phyloP scores from a whole-genome alignment of 2,888 invertebrate genomes.

The Zygogramma bicolorata region DNA sequence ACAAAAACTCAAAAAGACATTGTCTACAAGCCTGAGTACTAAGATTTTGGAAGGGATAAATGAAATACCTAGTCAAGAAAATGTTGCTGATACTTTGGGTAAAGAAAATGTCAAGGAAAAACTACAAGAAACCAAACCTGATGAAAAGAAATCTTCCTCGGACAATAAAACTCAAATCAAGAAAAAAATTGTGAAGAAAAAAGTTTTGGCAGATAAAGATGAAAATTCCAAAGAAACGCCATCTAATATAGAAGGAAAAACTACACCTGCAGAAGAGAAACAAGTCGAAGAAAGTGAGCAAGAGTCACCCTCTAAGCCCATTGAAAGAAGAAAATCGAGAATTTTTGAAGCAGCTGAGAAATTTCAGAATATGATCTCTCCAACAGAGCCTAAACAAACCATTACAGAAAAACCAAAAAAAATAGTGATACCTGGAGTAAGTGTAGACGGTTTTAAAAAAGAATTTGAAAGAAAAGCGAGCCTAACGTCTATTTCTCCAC shows the following conservation, averaged over 20 bases:
- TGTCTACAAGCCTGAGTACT: constrained; percentile 52
- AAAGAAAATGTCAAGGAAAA: constrained; percentile 56
- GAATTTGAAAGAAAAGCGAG: constrained; percentile 87
- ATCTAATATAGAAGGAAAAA: constrained; percentile 42
- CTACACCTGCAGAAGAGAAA: constrained; percentile 50
- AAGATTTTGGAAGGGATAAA: constrained; percentile 60
- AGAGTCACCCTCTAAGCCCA: constrained; percentile 64
- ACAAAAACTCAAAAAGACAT: constrained; percentile 60
- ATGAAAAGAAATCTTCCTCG: constrained; percentile 48
- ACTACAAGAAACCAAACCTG: constrained; percentile 45
- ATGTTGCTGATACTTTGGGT: constrained; percentile 54
- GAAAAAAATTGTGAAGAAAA: constrained; percentile 62
- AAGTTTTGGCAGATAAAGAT: constrained; percentile 63
- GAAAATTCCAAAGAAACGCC: constrained; percentile 52
- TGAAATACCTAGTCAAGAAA: constrained; percentile 65
- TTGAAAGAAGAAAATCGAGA: constrained; percentile 75
- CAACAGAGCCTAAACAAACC: constrained; percentile 59
- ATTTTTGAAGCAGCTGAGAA: constrained; percentile 80
- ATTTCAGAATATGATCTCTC: constrained; percentile 71
- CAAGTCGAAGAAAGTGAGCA: constrained; percentile 50
- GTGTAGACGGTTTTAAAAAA: constrained; percentile 88
- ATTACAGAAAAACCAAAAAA: constrained; percentile 78
- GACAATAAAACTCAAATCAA: constrained; percentile 57
- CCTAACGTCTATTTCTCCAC: constrained; percentile 66
- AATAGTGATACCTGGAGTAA: constrained; percentile 82